phyloP scores from a whole-genome alignment of 2,113 vertebrate species.

The Saimiri boliviensis region DNA sequence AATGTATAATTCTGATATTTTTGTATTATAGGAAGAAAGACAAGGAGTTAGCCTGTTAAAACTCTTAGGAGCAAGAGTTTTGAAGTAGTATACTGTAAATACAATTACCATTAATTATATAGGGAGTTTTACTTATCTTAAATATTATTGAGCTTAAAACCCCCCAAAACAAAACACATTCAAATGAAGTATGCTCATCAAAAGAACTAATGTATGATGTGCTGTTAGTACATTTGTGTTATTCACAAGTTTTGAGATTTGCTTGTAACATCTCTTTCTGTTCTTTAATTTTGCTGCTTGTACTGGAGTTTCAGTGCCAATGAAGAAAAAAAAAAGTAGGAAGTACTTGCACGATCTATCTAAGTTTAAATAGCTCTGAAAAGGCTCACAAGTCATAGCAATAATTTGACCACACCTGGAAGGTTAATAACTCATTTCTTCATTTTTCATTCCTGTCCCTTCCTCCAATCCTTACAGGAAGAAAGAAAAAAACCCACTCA shows the following conservation, averaged over 20 bases:
- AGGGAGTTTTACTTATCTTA: conserved; percentile 18
- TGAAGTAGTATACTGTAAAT: background rate
- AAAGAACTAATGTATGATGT: background rate
- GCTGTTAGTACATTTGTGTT: background rate
- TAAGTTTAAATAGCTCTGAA: conserved; percentile 42
- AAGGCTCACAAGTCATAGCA: background rate
- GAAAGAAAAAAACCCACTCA: background rate
- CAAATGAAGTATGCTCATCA: background rate
- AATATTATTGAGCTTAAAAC: conserved; percentile 37
- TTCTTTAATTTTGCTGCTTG: conserved; percentile 27
- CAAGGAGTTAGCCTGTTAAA: background rate
- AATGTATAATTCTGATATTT: background rate
- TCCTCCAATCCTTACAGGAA: background rate
- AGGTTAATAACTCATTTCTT: conserved; percentile 22
- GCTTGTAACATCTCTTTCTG: background rate
- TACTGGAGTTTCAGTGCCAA: background rate
- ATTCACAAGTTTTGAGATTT: background rate
- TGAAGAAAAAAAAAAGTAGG: background rate
- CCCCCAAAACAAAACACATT: background rate
- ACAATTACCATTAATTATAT: background rate
- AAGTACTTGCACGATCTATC: background rate
- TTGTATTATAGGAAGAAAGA: conserved; percentile 11
- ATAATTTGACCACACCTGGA: conserved; percentile 37
- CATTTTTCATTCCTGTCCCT: background rate
- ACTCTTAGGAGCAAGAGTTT: conserved; percentile 18